Base-by-base conservation (phyloP, 2,888 invertebrate genomes). In the Carabus problematicus region DNA sequence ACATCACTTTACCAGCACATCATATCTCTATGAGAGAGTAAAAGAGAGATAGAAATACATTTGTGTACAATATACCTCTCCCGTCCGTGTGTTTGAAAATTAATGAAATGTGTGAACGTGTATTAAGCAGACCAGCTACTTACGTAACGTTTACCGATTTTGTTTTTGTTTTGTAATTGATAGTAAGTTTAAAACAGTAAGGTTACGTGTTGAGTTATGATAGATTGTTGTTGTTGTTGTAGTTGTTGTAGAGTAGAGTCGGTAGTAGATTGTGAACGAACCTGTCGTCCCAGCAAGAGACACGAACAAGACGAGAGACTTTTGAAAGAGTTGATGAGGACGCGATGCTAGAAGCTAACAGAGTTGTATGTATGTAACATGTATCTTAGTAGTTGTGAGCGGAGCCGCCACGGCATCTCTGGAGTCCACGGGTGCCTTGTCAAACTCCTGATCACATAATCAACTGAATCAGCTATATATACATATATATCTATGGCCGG, bases 51-150 rank as follows among this genome's bases (percentile, higher is more conserved):
- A n/a, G n/a, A n/a, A n/a, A n/a, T n/a, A n/a, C n/a, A n/a, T n/a
- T n/a, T n/a, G n/a, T n/a, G n/a, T n/a, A n/a, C n/a, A 29, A 29
- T 29, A 29, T 29, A 29, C 6, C 29, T 29, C 29, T 29, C 29
- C 6, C 29, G 29, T 29, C 3, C 6, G 29, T 29, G 29, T 49
- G 52, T 16, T 18, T 16, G 12, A 12, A 49, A 52, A 52, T 52
- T 52, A 29, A 29, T 29, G 29, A 29, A 29, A 29, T 29, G 29
- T 29, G 29, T 29, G 29, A 56, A 18, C 56, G 56, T 56, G 56
- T 56, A 3, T 52, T 77, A 81, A 82, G 81, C 82, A 82, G 82
- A 81, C 82, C 82, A 81, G 82, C 81, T 82, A 82, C 80, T 81
- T 80, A 78, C 77, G n/a, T 39, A 40, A 54, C 54, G 54, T 63